Evolutionary conservation across 2,888 invertebrate species (phyloP), one percentile per base, ranked within the genome.

Genomic region (Athalia cordata): DNA sequence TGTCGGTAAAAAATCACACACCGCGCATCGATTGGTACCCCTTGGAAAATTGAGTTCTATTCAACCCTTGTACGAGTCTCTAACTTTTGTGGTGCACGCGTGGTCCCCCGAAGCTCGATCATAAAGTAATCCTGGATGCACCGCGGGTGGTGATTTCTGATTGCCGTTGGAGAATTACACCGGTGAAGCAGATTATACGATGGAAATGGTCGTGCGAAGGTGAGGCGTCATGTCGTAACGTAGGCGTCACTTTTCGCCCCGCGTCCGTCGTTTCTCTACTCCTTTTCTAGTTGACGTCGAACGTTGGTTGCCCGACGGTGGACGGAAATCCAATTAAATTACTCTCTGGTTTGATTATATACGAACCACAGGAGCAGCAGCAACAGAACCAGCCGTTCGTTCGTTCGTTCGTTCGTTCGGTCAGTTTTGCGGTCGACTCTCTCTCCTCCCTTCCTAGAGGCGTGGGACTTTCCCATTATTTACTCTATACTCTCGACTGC

Each of bases 261-360:
- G 29, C 29, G 29, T 29, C 29, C 29, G 29, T 29, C 29, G 29
- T 29, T 29, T 29, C 29, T 29, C 29, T 29, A 29, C 29, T 29
- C 29, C 1, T 29, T 29, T 29, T 29, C 29, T 29, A 0, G 29
- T 29, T 29, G 29, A 29, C 29, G 29, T 29, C 29, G 29, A 29
- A 29, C 29, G 29, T 29, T 29, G 29, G 29, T 29, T 29, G 7
- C 72, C 78, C 80, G 81, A 84, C 81, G 79, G 72, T 70, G 80
- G 77, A 79, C 77, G 79, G 66, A 78, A 79, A 76, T 78, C 78
- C 77, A 75, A 78, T 79, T 81, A 79, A 79, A 79, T 79, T 78
- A 68, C 74, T 78, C 77, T 70, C 77, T 79, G 75, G 78, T 78
- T 81, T 78, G 79, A 81, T 81, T 78, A 77, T 78, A 79, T 77